Percentiles rank a stretch among this genome's conserved stretches.
phyloP scores from a whole-genome alignment of 2,797 vertebrate genomes.

The Sebastes oblongus region DNA sequence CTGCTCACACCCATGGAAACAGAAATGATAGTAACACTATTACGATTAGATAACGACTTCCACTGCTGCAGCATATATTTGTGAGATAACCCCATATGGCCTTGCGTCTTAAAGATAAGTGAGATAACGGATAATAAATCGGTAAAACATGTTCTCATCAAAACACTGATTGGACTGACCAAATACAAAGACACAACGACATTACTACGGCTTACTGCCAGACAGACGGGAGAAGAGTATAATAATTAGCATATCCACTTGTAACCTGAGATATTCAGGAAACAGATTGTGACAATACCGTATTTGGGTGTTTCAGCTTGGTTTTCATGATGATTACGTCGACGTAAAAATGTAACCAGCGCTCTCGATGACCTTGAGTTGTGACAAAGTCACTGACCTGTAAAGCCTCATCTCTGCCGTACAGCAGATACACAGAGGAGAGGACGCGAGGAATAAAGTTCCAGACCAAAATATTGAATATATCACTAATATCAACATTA shows the following conservation, averaged over 20 bases:
- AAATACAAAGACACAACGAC: slow-evolving; percentile 64
- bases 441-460: not conserved
- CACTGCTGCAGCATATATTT: slow-evolving; percentile 70
- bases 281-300: slow-evolving; percentile 49
- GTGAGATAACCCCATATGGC: slow-evolving; percentile 52
- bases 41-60: slow-evolving; percentile 45
- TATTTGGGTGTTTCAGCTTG: slow-evolving; percentile 28
- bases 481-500: slow-evolving; percentile 11
- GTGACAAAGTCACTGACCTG: slow-evolving; percentile 1
- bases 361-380: slow-evolving; percentile 26
- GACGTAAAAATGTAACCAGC: slow-evolving; percentile 46
- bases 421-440: slow-evolving; percentile 22
- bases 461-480: slow-evolving; percentile 19
- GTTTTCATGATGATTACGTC: slow-evolving; percentile 26
- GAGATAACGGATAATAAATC: slow-evolving; percentile 47
- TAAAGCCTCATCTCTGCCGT: slow-evolving; percentile 21
- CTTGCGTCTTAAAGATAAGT: slow-evolving; percentile 42
- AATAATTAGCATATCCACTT: slow-evolving; percentile 41
- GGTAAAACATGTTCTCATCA: slow-evolving; percentile 46
- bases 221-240: slow-evolving; percentile 40
- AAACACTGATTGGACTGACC: slow-evolving; percentile 55
- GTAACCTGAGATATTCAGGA: slow-evolving; percentile 69
- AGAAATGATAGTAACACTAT: slow-evolving; percentile 36
- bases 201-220: slow-evolving; percentile 34
- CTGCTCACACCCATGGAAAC: slow-evolving; percentile 35